Conservation (phyloP, 2,888 invertebrate genomes). For the Thecophora atra region DNA sequence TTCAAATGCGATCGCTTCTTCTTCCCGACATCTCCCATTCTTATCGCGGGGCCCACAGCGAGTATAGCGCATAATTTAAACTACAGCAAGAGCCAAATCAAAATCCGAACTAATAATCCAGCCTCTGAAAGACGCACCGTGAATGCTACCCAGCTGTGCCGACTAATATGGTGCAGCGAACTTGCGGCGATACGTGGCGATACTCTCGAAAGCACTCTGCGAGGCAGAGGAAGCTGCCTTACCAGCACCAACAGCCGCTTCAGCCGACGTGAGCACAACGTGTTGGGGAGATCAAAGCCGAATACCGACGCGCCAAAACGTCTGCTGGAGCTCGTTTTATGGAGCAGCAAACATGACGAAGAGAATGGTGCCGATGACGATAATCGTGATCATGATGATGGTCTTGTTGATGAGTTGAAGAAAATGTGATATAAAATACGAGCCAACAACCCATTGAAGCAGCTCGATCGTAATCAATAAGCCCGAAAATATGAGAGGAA, state of each 20-base stretch:
- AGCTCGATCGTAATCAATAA: constrained; percentile 59
- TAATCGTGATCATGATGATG: constrained; percentile 27
- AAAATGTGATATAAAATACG: constrained; percentile 25
- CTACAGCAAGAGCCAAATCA: constrained; percentile 50
- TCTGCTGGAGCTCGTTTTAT: constrained; percentile 52
- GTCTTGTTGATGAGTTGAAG: constrained; percentile 16
- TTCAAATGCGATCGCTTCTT: constrained; percentile 24
- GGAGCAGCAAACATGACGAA: constrained; percentile 37
- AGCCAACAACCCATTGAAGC: constrained; percentile 24
- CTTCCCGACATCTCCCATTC: constrained; percentile 16
- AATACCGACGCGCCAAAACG: constrained; percentile 61
- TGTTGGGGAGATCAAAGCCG: constrained; percentile 58
- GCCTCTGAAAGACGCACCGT: constrained; percentile 34
- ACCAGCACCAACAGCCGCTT: constrained; percentile 37
- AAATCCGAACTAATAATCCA: constrained; percentile 56
- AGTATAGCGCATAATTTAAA: constrained; percentile 36
- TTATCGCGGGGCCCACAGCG: constrained; percentile 19
- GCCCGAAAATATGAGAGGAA: constrained; percentile 49
- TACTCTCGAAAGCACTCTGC: constrained; percentile 33
- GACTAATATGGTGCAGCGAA: constrained; percentile 51
- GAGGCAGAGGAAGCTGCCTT: constrained; percentile 44
- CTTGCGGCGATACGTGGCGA: constrained; percentile 30
- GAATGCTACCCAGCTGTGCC: constrained; percentile 57
- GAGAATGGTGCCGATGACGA: constrained; percentile 30
- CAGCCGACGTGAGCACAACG: constrained; percentile 33